A percentile compares a stretch with the other conserved stretches of the same genome.
Conservation (phyloP, 2,113 vertebrate genomes). For the Mionectes macconnelli region DNA sequence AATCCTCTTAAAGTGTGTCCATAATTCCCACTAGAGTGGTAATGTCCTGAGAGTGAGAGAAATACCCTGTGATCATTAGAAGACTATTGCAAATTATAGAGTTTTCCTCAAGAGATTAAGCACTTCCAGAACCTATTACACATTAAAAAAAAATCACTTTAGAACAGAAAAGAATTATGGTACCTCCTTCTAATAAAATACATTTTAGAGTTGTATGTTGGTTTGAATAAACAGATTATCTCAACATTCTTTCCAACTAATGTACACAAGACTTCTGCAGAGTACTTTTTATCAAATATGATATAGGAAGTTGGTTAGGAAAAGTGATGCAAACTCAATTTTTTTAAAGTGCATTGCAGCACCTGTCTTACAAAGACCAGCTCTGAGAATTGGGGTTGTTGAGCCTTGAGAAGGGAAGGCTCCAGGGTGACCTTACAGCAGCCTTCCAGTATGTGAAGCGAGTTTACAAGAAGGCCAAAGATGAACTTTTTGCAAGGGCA, state of each 20-base stretch:
- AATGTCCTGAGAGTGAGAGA: slow-evolving; percentile 52
- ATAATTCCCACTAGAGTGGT: slow-evolving; percentile 49
- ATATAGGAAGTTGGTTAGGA: background rate
- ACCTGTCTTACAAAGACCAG: background rate
- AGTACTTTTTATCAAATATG: background rate
- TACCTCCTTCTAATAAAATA: background rate
- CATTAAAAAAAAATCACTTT: background rate
- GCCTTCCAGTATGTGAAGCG: background rate
- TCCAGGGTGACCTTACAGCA: background rate
- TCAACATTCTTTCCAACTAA: background rate
- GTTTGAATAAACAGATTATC: background rate
- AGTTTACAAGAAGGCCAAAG: background rate
- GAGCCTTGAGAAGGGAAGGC: background rate
- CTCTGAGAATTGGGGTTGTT: background rate
- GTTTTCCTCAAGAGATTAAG: slow-evolving; percentile 60
- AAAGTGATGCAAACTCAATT: background rate
- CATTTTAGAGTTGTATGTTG: background rate
- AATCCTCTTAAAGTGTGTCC: slow-evolving; percentile 66
- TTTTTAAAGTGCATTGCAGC: background rate
- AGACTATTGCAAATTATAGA: slow-evolving; percentile 26
- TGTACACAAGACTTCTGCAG: background rate
- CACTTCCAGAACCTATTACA: slow-evolving; percentile 29
- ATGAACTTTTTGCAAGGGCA: background rate
- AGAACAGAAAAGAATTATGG: background rate
- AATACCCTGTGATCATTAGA: slow-evolving; percentile 44